Base-by-base conservation (phyloP, 2,113 vertebrate species). In the Gymnogyps californianus region DNA sequence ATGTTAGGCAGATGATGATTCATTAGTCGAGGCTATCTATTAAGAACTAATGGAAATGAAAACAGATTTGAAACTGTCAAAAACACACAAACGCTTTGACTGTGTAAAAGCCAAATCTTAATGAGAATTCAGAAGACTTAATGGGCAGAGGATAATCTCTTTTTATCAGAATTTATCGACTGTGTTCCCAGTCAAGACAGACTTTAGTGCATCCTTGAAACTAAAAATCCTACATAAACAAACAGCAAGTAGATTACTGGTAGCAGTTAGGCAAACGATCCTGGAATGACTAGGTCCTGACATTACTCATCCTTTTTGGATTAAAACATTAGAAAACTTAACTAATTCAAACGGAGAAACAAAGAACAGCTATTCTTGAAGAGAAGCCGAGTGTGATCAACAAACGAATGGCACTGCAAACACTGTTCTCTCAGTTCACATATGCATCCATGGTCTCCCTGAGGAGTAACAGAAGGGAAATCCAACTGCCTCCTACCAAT, bases 1-100 rank as follows among this genome's bases (percentile, higher is more conserved):
- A 58, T 7, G 49, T 32, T 10, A 86, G 58, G 90, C 74, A 90
- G 78, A 55, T 81, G 83, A 84, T 83, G 96, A 92, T 75, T 94
- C 90, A 80, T 92, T 77, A 90, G 71, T 25, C 6, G 4, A 74
- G 77, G 64, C 55, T 87, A 38, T 78, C 81, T 82, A 65, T 82
- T 89, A 92, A 58, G 80, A 76, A 70, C 61, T 79, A 69, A 85
- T 9, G n/a, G 65, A 59, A 84, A 88, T 2, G 12, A 76, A 90
- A 95, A 83, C 36, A 82, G 34, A 76, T 70, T 74, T n/a, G 61
- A 42, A 95, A 80, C 40, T 46, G 78, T 65, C 87, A 85, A 47
- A 94, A 78, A 13, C 61, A 72, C 83, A 77, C 62, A 51, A 26
- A 67, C 0, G 12, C 77, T 79, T 13, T 38, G 71, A 55, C 46